Base-by-base conservation (phyloP, 2,113 vertebrate species). In the Gracilinanus agilis region DNA sequence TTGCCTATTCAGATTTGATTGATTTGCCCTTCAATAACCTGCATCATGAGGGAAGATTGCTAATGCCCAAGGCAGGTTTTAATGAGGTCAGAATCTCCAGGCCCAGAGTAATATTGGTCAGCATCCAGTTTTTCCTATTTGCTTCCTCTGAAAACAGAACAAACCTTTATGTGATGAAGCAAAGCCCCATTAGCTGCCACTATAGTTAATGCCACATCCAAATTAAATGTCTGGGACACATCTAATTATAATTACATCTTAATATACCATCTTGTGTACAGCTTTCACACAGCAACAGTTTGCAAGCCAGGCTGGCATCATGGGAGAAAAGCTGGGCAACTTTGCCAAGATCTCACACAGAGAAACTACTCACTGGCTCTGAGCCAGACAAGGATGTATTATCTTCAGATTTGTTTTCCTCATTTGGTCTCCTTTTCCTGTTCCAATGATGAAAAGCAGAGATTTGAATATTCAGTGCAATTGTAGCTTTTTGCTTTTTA, bases 71-170 rank as follows among this genome's bases (percentile, higher is more conserved):
- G 67, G 21, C 23, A 83, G 67, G 89, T 49, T 83, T n/a, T 23
- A 40, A 83, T 40, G 67, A 83, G 67, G 67, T 83, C 67, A 83
- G 67, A 83, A 40, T 83, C 67, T 83, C n/a, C 67, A 83, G 67
- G n/a, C 6, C n/a, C 67, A 21, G 2, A 40, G 67, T n/a, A 83
- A 40, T 40, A 83, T 83, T 40, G 67, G 67, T 83, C n/a, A 40
- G 67, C 67, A 83, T 83, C 67, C 67, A 83, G 67, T 83, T 83
- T 83, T 83, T 83, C 67, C n/a, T 83, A 83, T 90, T 90, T 90
- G 44, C 24, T 90, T 90, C 89, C 67, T 83, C n/a, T 40, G n/a
- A 83, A 83, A 49, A 53, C 53, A 44, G 89, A 90, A 90, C 89
- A 90, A 49, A 53, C 49, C 49, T 53, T n/a, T 53, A 24, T 90